phyloP scores from a whole-genome alignment of 2,888 invertebrate genomes.

The Cheilosia scutellata region DNA sequence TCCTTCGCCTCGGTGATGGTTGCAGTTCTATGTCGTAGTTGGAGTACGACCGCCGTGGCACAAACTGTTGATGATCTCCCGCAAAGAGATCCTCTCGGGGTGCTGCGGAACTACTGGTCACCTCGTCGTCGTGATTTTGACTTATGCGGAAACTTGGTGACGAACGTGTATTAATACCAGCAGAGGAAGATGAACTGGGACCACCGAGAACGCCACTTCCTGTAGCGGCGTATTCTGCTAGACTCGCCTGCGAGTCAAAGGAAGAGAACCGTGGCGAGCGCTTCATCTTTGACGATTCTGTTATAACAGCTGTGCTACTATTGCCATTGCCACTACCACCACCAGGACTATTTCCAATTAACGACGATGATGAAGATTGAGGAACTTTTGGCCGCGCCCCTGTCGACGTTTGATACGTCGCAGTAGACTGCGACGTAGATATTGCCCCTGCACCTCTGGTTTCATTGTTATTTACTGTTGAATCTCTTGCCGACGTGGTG shows the following conservation, averaged over 20 bases:
- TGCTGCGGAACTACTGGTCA: slow-evolving; percentile 30
- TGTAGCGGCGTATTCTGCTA: slow-evolving; percentile 81
- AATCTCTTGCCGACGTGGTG: slow-evolving; percentile 48
- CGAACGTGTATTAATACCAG: slow-evolving; percentile 75
- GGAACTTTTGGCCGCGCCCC: slow-evolving; percentile 92
- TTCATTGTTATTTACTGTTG: slow-evolving; percentile 58
- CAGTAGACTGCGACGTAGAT: slow-evolving; percentile 11
- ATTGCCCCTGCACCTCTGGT: slow-evolving; percentile 3
- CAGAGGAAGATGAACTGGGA: slow-evolving; percentile 72
- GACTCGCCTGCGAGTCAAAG: slow-evolving; percentile 84
- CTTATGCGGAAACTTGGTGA: slow-evolving; percentile 65
- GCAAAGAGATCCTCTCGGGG: slow-evolving; percentile 37
- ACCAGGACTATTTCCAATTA: slow-evolving; percentile 74
- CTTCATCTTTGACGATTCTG: slow-evolving; percentile 82
- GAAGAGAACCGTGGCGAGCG: slow-evolving; percentile 84
- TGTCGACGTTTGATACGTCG: slow-evolving; percentile 82
- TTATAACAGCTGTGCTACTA: slow-evolving; percentile 58
- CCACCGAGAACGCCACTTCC: slow-evolving; percentile 38
- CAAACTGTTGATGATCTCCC: slow-evolving; percentile 78
- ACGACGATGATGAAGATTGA: slow-evolving; percentile 81
- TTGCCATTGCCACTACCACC: slow-evolving; percentile 66
- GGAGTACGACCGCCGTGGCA: slow-evolving; percentile 83
- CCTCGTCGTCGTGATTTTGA: slow-evolving; percentile 60
- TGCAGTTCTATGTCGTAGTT: slow-evolving; percentile 82
- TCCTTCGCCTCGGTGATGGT: slow-evolving; percentile 69